A percentile compares a stretch with the other conserved stretches of the same genome.
Conservation (phyloP, 2,797 vertebrate genomes). For the Thalassophryne amazonica region DNA sequence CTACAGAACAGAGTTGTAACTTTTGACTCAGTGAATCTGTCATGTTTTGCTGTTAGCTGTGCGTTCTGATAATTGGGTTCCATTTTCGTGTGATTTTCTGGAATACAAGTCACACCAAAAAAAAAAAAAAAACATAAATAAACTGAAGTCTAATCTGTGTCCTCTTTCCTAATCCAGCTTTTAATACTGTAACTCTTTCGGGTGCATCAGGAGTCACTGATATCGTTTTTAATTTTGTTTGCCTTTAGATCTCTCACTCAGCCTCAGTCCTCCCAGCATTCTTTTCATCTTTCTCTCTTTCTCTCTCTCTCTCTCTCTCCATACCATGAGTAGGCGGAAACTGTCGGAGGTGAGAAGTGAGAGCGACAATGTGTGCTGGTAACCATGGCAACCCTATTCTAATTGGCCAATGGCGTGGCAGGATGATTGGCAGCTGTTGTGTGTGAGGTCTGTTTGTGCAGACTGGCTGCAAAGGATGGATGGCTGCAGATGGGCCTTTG, state of each 20-base stretch:
- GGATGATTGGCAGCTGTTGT: conserved; percentile 67
- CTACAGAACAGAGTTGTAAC: too few species aligned
- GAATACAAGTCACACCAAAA: too few species aligned
- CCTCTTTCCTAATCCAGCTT: too few species aligned
- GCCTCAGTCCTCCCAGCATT: neutral
- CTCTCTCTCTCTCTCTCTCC: conserved; percentile 27
- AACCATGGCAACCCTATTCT: conserved; percentile 62
- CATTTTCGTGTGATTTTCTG: too few species aligned
- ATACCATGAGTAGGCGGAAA: conserved; percentile 62
- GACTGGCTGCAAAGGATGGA: conserved; percentile 39
- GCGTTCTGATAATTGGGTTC: too few species aligned
- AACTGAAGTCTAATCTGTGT: too few species aligned
- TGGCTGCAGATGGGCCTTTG: conserved; percentile 49
- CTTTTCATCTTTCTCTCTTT: conserved; percentile 15
- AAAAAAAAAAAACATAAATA: too few species aligned
- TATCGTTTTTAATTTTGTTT: conserved; percentile 8
- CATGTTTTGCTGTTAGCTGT: too few species aligned
- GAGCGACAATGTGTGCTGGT: conserved; percentile 50
- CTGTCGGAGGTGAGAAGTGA: conserved; percentile 64
- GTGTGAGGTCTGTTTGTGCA: conserved; percentile 46
- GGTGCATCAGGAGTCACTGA: too few species aligned
- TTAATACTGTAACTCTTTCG: too few species aligned
- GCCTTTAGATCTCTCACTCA: neutral
- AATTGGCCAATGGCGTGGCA: conserved; percentile 68
- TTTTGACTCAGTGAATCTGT: too few species aligned